Conservation (phyloP, 2,888 invertebrate species). For the Pristionchus exspectatus region DNA sequence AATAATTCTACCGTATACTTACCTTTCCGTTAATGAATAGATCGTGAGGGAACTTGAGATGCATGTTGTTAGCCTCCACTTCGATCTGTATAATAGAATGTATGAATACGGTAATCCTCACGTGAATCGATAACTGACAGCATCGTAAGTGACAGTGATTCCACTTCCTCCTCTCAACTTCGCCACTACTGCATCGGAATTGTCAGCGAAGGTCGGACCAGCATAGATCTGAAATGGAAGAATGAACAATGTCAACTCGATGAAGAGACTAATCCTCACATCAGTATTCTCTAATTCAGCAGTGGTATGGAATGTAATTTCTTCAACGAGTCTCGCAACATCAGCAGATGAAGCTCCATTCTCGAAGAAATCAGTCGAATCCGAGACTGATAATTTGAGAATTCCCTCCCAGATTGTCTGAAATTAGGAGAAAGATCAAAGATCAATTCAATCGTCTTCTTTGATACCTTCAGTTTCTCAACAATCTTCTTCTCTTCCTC, state of each 20-base stretch:
- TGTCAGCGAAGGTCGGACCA: slow-evolving; percentile 91
- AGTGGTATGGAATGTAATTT: slow-evolving; percentile 83
- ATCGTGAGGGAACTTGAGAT: slow-evolving; percentile 90
- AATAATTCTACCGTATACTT: neutral
- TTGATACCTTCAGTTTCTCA: slow-evolving; percentile 81
- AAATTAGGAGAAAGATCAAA: slow-evolving; percentile 74
- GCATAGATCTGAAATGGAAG: slow-evolving; percentile 86
- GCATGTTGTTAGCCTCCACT: slow-evolving; percentile 89
- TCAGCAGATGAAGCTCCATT: slow-evolving; percentile 99
- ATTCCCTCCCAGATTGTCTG: slow-evolving; percentile 90
- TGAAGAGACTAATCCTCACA: slow-evolving; percentile 56
- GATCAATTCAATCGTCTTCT: neutral
- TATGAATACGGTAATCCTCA: neutral
- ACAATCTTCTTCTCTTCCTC: slow-evolving; percentile 87
- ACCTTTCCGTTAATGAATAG: slow-evolving; percentile 94
- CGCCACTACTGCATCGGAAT: slow-evolving; percentile 85
- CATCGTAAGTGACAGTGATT: slow-evolving; percentile 70
- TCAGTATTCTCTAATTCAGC: slow-evolving; percentile 89
- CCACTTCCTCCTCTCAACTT: slow-evolving; percentile 82
- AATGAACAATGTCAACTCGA: neutral
- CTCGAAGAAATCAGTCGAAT: slow-evolving; percentile 92
- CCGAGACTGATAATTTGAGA: slow-evolving; percentile 84
- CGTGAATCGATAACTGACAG: slow-evolving; percentile 58
- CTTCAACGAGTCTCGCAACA: slow-evolving; percentile 93
- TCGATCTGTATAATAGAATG: slow-evolving; percentile 59